Base-by-base conservation (phyloP, 2,888 invertebrate species). In the Pecten maximus region DNA sequence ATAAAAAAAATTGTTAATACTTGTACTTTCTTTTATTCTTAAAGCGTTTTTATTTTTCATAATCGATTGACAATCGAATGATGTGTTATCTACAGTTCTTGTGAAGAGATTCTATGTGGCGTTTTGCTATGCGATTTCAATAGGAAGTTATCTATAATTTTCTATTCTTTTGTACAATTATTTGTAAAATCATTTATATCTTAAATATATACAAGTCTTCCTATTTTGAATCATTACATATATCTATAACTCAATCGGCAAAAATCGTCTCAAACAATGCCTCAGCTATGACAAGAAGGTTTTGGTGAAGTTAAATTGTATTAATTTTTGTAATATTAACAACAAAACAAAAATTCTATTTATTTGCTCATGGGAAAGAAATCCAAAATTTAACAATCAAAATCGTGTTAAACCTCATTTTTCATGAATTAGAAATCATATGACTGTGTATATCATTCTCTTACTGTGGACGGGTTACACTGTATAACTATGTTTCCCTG, bases 51-150 rank as follows among this genome's bases (percentile, higher is more conserved):
- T 74, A 35, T 74, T 74, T 74, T 74, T 35, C 74, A 35, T 74
- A 35, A 74, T 74, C 74, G 74, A 74, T 74, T 74, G 74, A 74
- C 74, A 74, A 74, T 74, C 74, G 74, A 74, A 74, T 35, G 16
- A 23, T 74, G 28, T 28, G 1, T 28, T 74, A 28, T 19, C 50
- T 19, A 74, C 74, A 74, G 74, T 74, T 54, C 16, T 23, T 50
- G 16, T 54, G 19, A 8, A 35, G 16, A 60, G n/a, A 60, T 60
- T 60, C 60, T 2, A n/a, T 60, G 8, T 23, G 16, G 28, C 35
- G 35, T 74, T 54, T 74, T 35, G 74, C 74, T 35, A 74, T 74
- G 35, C 16, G 16, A 74, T 74, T 35, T 28, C 28, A 35, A 15
- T 74, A 35, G 74, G 35, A 28, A 28, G 12, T 35, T 8, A 74